Evolutionary conservation across 2,797 vertebrate species (phyloP), one percentile per base, ranked within the genome.

Genomic region (Garrulus glandarius): DNA sequence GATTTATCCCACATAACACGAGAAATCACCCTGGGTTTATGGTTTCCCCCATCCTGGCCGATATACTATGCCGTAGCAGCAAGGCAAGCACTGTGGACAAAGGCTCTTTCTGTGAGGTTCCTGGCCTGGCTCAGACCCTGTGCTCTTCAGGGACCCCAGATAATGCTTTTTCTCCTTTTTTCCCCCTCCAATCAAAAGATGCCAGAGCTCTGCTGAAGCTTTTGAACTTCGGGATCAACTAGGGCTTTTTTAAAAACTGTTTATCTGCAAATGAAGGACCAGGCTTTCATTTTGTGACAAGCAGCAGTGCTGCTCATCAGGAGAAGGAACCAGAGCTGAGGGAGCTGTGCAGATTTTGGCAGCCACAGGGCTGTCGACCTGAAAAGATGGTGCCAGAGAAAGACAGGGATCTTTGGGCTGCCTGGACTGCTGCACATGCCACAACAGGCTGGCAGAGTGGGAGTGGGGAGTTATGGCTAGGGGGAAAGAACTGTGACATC

Each of bases 11-110:
- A 78, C 91, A 82, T 49, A 92, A 93, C 84, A 67, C 70, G 92
- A 95, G 92, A 92, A 92, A 84, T 94, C 26, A 4, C 89, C 83
- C 91, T 93, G 94, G 91, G 92, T 97, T 97, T 97, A 92, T 57
- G 81, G 84, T 93, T 95, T 96, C 91, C 92, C 95, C 6, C 27
- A 1, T 36, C 75, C 90, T 88, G 94, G 91, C 95, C 3, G 50
- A 94, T 93, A 39, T 0, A 17, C 85, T 7, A 21, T 89, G 91
- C 91, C 44, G 57, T 16, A 93, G 92, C 88, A 93, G 93, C 81
- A 80, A 50, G 2, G 24, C 68, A 43, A 87, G 89, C 69, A 13
- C 34, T 93, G 63, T 5, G 32, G 64, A 92, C 94, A 97, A 97
- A 96, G 96, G 91, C 91, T 50, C 94, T 84, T 95, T 97, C 44